Percentiles rank a stretch among this genome's conserved stretches.
Evolutionary conservation across 2,797 vertebrate species (phyloP).

Genomic region (Pipistrellus nathusii): DNA sequence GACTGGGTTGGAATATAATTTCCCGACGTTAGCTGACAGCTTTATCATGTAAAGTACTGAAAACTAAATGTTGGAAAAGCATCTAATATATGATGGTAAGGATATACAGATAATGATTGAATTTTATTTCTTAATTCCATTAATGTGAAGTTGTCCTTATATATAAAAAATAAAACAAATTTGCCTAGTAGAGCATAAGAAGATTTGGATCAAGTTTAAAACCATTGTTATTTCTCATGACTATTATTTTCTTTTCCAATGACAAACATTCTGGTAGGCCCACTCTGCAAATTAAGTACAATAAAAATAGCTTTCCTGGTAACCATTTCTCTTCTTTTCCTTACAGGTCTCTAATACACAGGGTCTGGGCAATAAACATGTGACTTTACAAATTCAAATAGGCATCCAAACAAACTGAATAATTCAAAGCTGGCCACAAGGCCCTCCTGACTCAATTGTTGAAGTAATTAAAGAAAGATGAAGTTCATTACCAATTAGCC

Average conservation of each 20-base stretch:
- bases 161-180: conserved; percentile 19
- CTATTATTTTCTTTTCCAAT: background rate
- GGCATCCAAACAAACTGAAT: conserved; percentile 87
- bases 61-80: conserved; percentile 54
- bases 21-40: background rate
- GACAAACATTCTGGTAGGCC: background rate
- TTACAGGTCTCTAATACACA: conserved; percentile 64
- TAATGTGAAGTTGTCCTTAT: background rate
- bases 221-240: background rate
- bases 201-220: conserved; percentile 34
- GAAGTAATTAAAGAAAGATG: conserved; percentile 89
- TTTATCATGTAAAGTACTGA: background rate
- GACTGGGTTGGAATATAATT: background rate
- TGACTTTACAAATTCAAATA: conserved; percentile 87
- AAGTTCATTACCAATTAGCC: conserved; percentile 87
- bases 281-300: conserved; percentile 70
- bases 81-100: conserved; percentile 36
- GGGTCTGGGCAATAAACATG: conserved; percentile 80
- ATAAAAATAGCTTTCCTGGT: conserved; percentile 32
- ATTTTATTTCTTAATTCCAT: background rate
- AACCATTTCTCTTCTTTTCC: conserved; percentile 30
- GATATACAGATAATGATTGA: background rate
- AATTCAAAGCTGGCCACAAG: conserved; percentile 85
- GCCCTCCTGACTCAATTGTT: conserved; percentile 82
- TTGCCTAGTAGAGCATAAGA: background rate